Evolutionary conservation across 2,113 vertebrate genomes (phyloP).

Genomic region (Siphamia tubifer): DNA sequence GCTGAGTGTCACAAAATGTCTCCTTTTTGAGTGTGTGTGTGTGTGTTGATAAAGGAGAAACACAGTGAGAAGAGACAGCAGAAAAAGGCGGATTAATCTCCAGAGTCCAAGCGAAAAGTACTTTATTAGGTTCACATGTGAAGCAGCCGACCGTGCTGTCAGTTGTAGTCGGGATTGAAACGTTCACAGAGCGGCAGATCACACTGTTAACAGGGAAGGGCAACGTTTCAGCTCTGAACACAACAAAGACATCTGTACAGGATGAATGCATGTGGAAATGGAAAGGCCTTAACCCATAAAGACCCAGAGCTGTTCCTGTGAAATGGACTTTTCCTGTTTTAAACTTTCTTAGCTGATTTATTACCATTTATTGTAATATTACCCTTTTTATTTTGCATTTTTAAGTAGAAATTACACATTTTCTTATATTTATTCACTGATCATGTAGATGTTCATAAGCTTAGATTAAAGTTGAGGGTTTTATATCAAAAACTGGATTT

Average conservation of each 20-base stretch:
- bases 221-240: constrained; percentile 24
- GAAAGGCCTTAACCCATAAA: background rate
- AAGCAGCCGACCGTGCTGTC: constrained; percentile 54
- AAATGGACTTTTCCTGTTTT: too few relatives aligned
- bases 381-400: too few relatives aligned
- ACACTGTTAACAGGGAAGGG: constrained; percentile 15
- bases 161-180: constrained; percentile 40
- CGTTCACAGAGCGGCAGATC: constrained; percentile 21
- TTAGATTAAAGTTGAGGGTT: too few relatives aligned
- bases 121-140: constrained; percentile 70
- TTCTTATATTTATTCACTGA: too few relatives aligned
- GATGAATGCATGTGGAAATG: background rate
- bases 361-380: too few relatives aligned
- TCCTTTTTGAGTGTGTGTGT: background rate
- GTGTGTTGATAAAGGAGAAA: constrained; percentile 38
- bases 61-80: constrained; percentile 59
- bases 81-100: constrained; percentile 58
- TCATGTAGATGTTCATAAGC: too few relatives aligned
- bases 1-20: constrained; percentile 31
- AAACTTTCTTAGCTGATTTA: too few relatives aligned
- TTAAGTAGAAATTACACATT: too few relatives aligned
- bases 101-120: constrained; percentile 34
- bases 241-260: constrained; percentile 25
- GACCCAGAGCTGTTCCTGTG: too few relatives aligned
- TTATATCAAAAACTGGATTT: too few relatives aligned